Percentiles rank a stretch among this genome's conserved stretches.
Conservation (phyloP, 2,888 invertebrate species). For the Clistopyga incitator region DNA sequence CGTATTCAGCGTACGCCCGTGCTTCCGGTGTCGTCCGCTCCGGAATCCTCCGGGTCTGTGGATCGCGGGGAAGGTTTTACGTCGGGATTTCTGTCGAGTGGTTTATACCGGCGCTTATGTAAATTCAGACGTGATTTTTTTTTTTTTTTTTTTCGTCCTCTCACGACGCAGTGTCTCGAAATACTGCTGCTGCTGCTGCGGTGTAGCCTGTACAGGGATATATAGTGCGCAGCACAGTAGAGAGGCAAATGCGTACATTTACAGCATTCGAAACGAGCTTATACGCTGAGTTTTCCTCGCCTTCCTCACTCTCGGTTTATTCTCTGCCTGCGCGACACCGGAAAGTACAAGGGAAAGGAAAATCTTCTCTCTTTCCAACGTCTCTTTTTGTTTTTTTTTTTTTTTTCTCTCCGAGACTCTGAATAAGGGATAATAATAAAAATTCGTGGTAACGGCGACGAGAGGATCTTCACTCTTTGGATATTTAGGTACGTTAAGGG, state of each 20-base stretch:
- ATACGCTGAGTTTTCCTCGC: slow-evolving; percentile 22
- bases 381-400: too few relatives aligned
- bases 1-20: slow-evolving; percentile 82
- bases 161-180: slow-evolving; percentile 32
- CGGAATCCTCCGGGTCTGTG: slow-evolving; percentile 77
- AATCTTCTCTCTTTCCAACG: slow-evolving; percentile 22
- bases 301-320: neutral
- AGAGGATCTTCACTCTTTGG: neutral
- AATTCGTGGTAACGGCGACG: slow-evolving; percentile 50
- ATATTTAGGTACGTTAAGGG: neutral
- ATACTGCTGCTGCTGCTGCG: slow-evolving; percentile 27
- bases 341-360: slow-evolving; percentile 50
- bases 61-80: slow-evolving; percentile 76
- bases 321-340: slow-evolving; percentile 37
- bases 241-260: slow-evolving; percentile 72
- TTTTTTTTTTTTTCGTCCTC: too few relatives aligned
- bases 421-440: slow-evolving; percentile 52
- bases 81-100: slow-evolving; percentile 83
- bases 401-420: slow-evolving; percentile 29
- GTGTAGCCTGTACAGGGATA: slow-evolving; percentile 18
- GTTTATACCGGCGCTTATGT: slow-evolving; percentile 84
- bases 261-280: slow-evolving; percentile 74
- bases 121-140: slow-evolving; percentile 84
- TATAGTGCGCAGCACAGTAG: slow-evolving; percentile 26
- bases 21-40: slow-evolving; percentile 70